Evolutionary conservation across 2,113 vertebrate species (phyloP), one percentile per base, ranked within the genome.

Genomic region (Phrynosoma platyrhinos): DNA sequence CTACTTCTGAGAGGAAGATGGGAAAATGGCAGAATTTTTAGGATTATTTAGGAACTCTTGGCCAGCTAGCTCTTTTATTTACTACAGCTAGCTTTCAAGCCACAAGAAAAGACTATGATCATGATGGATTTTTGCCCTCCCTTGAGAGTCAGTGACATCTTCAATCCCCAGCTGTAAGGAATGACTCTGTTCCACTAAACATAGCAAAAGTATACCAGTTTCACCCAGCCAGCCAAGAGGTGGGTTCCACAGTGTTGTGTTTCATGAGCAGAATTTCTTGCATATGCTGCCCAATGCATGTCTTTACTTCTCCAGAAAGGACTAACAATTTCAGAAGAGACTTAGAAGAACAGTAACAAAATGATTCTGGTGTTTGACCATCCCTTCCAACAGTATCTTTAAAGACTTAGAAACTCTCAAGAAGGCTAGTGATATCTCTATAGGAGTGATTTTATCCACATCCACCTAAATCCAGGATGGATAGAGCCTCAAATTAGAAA

Each of bases 401-500:
- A 91, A 78, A 85, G 71, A 9, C 72, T 30, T 80, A 76, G 32
- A 81, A 91, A 53, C 62, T 25, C 75, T 64, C 64, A 30, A 88
- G 18, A 72, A 53, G 0, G 3, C 32, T 6, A 55, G 25, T 36
- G 64, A 7, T 32, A 25, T 1, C 82, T 79, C 55, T 66, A 36
- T 12, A 87, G 88, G 68, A 66, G 20, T 30, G 7, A 74, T 72
- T 79, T 0, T 0, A 87, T 71, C 76, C 86, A 78, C 64, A 81
- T 69, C 78, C 83, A 87, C 87, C 58, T 77, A 89, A 84, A 90
- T 83, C 80, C 40, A 20, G 1, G 1, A 75, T 0, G 0, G 12
- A 55, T 62, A 10, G 32, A 78, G 52, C 88, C 94, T 92, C 92
- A 94, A 47, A 95, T 92, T 94, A 94, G 94, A 90, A 94, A 91